Evolutionary conservation across 92 coral and sea anemone genomes (phyloP), one percentile per base, ranked within the genome.

Genomic region (Parazoanthus swiftii): DNA sequence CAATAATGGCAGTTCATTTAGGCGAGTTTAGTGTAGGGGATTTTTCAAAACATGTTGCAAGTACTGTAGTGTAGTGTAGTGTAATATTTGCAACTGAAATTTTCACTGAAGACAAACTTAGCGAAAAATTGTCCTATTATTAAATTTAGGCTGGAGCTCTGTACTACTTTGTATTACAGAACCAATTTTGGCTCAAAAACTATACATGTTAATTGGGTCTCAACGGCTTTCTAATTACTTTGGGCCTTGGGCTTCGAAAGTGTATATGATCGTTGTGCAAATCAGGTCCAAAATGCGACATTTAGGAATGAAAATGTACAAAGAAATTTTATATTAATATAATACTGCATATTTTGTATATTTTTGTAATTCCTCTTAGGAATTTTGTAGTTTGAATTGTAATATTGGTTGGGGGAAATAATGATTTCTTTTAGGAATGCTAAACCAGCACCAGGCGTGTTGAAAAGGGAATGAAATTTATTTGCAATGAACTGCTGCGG

Each of bases 291-390:
- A 38, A 38, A 81, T 33, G 70, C 66, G 26, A 79, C 83, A 79
- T 51, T 81, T 21, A 63, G 85, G 37, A 76, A 81, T 63, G 85
- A 59, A 36, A 81, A 21, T 81, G 85, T 81, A 81, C 85, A 81
- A 81, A 81, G 85, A 81, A 35, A 81, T 81, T 81, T 81, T 81
- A 81, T 81, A 81, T 39, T 81, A 81, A 81, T 81, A 33, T 81
- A 81, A 81, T 59, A 63, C 29, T 56, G 26, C 73, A 37, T 81
- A 81, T 81, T 81, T 81, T 81, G 85, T 81, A 81, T 81, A 81
- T 81, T 81, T 81, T 81, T 81, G 85, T 81, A 81, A 81, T 58
- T 81, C 85, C 85, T 81, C 18, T 36, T 18, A 37, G 85, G 85
- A 81, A 80, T 58, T 81, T 81, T 81, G 72, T 81, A 81, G 85